Evolutionary conservation across 2,888 invertebrate genomes (phyloP).

Genomic region (Pyralis farinalis): DNA sequence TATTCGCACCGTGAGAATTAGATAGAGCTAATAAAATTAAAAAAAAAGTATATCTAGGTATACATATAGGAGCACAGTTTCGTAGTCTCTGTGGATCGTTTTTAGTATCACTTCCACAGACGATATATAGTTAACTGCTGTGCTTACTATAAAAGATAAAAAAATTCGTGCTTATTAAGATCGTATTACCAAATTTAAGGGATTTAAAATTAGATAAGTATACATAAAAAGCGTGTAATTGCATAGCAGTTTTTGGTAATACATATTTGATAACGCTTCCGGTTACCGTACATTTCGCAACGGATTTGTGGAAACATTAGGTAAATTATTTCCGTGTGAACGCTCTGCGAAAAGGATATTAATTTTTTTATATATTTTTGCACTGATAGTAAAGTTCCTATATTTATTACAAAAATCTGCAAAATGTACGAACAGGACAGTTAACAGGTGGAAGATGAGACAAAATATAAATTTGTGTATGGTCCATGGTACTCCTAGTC

Average conservation of each 20-base stretch:
- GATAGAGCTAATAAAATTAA: constrained; percentile 64
- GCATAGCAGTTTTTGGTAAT: constrained; percentile 56
- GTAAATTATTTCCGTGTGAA: constrained; percentile 32
- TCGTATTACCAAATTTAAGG: constrained; percentile 59
- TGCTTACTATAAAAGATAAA: constrained; percentile 37
- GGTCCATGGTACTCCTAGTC: constrained; percentile 76
- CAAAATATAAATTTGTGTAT: constrained; percentile 48
- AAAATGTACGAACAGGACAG: constrained; percentile 42
- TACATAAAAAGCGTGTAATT: constrained; percentile 44
- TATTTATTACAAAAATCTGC: constrained; percentile 58
- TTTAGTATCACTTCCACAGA: constrained; percentile 3
- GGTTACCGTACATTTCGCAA: constrained; percentile 35
- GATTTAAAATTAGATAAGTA: constrained; percentile 39
- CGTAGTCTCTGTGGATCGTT: constrained; percentile 17
- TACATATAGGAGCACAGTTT: constrained; percentile 39
- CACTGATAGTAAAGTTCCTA: constrained; percentile 76
- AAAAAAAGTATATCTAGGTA: constrained; percentile 49
- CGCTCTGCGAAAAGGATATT: constrained; percentile 25
- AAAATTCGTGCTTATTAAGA: constrained; percentile 60
- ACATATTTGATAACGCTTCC: constrained; percentile 54
- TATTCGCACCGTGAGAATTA: constrained; percentile 70
- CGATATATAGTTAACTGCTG: constrained; percentile 19
- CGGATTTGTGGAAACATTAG: constrained; percentile 33
- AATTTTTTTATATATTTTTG: constrained; percentile 49
- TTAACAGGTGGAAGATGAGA: constrained; percentile 29